phyloP scores from a whole-genome alignment of 1,140 invertebrate genomes.

The Hyles vespertilio region DNA sequence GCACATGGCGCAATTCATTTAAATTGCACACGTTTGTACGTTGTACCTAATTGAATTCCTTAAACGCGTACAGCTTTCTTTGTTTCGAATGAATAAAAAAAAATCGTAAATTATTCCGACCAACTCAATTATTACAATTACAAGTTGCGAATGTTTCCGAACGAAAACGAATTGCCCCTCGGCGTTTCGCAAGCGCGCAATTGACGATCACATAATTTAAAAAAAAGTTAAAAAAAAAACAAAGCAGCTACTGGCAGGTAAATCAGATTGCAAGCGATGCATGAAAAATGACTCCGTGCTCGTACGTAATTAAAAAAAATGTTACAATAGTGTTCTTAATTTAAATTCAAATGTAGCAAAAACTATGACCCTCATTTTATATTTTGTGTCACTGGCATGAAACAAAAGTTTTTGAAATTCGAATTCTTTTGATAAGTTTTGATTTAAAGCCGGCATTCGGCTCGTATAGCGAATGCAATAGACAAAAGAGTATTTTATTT shows the following conservation, averaged over 20 bases:
- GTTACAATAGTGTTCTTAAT: conserved; percentile 53
- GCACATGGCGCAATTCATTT: no score
- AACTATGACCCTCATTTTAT: conserved; percentile 21
- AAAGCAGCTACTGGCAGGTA: conserved; percentile 53
- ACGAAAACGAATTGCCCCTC: conserved; percentile 1
- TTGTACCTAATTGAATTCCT: neutral
- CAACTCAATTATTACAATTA: conserved; percentile 35
- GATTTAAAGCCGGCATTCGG: conserved; percentile 62
- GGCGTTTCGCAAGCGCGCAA: neutral
- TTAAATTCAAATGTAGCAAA: conserved; percentile 54
- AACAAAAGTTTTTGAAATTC: conserved; percentile 63
- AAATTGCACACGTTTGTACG: no score
- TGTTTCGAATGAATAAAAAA: conserved; percentile 9
- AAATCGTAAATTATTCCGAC: conserved; percentile 25
- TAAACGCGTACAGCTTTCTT: conserved; percentile 5
- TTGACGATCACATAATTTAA: conserved; percentile 12
- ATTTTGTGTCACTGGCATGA: conserved; percentile 42
- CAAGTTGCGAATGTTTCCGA: conserved; percentile 15
- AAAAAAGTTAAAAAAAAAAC: conserved; percentile 40
- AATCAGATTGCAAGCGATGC: conserved; percentile 72
- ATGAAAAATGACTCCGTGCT: conserved; percentile 70
- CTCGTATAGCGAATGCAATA: conserved; percentile 46
- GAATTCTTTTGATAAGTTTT: conserved; percentile 60
- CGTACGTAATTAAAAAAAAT: conserved; percentile 67
- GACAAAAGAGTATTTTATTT: conserved; percentile 40